Evolutionary conservation across 2,113 vertebrate genomes (phyloP).

Genomic region (Antigone vipio): DNA sequence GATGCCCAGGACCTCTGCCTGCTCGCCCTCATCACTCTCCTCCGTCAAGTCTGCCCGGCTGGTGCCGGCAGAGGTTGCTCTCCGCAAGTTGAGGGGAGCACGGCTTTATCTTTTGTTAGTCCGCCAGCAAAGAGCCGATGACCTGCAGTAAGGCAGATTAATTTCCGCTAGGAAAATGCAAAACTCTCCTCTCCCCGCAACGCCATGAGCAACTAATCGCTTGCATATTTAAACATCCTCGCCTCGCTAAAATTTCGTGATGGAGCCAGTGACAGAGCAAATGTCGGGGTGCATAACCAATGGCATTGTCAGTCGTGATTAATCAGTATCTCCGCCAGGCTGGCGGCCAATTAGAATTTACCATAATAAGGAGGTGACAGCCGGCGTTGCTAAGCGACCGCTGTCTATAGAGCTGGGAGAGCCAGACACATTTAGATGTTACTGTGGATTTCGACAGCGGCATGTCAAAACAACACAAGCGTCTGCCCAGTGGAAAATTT

Average conservation of each 20-base stretch:
- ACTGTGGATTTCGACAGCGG: conserved; percentile 71
- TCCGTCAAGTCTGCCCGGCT: background rate
- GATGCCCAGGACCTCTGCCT: background rate
- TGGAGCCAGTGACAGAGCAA: conserved; percentile 57
- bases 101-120: background rate
- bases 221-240: conserved; percentile 63
- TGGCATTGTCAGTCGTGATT: conserved; percentile 73
- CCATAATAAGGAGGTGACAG: conserved; percentile 73
- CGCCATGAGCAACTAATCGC: background rate
- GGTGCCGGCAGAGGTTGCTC: conserved; percentile 19
- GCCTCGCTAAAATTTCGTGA: conserved; percentile 55
- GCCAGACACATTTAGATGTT: conserved; percentile 75
- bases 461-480: conserved; percentile 71
- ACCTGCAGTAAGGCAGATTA: conserved; percentile 43
- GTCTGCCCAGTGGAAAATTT: conserved; percentile 72
- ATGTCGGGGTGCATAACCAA: conserved; percentile 72
- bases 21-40: background rate
- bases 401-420: conserved; percentile 70
- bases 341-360: conserved; percentile 75
- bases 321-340: conserved; percentile 72
- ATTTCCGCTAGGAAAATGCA: conserved; percentile 31
- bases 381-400: conserved; percentile 74
- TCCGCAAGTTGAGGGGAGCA: background rate
- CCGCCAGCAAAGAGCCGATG: background rate
- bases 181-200: conserved; percentile 13